Conservation (phyloP, 2,797 vertebrate species). For the Cossypha heuglini region DNA sequence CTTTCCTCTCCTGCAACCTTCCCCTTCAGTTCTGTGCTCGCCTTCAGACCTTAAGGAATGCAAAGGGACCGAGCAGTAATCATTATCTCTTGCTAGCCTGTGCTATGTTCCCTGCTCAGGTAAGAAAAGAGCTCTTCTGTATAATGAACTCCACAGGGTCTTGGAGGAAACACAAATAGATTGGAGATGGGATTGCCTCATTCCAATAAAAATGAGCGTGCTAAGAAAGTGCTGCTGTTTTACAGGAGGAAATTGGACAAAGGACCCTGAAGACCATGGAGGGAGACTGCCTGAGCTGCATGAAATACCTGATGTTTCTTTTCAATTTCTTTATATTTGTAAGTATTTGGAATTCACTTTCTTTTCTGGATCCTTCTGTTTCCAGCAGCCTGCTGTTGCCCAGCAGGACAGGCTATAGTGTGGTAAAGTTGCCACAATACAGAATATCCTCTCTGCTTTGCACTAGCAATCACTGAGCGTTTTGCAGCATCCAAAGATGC, state of each 20-base stretch:
- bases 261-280: slow-evolving; percentile 83
- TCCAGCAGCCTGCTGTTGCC: background rate
- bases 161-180: background rate
- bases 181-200: background rate
- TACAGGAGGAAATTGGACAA: slow-evolving; percentile 52
- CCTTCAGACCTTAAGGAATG: background rate
- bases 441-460: background rate
- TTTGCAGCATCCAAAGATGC: background rate
- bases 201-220: background rate
- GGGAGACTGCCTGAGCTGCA: slow-evolving; percentile 92
- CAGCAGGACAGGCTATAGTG: background rate
- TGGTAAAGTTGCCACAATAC: background rate
- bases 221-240: slow-evolving; percentile 49
- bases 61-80: background rate
- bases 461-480: background rate
- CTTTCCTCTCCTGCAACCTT: background rate
- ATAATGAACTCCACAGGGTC: background rate
- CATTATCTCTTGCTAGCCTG: background rate
- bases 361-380: background rate
- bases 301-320: slow-evolving; percentile 95
- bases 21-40: background rate
- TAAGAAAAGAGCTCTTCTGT: background rate
- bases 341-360: slow-evolving; percentile 68
- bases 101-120: background rate
- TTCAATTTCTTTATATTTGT: slow-evolving; percentile 97